Evolutionary conservation across 1,140 invertebrate species (phyloP).

Genomic region (Cephus cinctus): DNA sequence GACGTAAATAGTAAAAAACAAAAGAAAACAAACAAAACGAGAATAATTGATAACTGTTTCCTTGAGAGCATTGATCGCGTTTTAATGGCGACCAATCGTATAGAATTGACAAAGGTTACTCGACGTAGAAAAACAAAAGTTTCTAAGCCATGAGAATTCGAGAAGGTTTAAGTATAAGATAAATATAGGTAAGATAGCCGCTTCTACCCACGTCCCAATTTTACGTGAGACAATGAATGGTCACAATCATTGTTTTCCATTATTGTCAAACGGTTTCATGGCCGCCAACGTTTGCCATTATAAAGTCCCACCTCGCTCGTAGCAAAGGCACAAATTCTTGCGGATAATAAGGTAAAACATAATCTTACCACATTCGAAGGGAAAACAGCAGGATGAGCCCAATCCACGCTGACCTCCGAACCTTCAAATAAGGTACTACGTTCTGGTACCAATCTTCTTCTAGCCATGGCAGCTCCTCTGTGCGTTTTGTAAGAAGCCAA

Average conservation of each 20-base stretch:
- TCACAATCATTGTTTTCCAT: slow-evolving; percentile 32
- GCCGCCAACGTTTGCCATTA: slow-evolving; percentile 1
- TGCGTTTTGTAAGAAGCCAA: slow-evolving; percentile 71
- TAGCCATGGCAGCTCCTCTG: slow-evolving; percentile 67
- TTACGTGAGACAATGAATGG: slow-evolving; percentile 24
- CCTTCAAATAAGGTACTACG: slow-evolving; percentile 54
- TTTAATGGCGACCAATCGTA: too few relatives aligned
- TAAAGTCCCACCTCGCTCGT: too few relatives aligned
- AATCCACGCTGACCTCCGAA: slow-evolving; percentile 58
- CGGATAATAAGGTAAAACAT: neutral
- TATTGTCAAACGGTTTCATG: slow-evolving; percentile 21
- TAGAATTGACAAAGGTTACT: neutral
- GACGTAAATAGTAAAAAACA: neutral
- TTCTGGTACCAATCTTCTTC: slow-evolving; percentile 64
- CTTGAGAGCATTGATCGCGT: too few relatives aligned
- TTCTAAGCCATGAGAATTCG: neutral
- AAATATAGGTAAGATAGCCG: too few relatives aligned
- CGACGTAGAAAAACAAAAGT: neutral
- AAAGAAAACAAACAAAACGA: neutral
- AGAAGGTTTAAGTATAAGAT: neutral
- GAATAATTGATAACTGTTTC: too few relatives aligned
- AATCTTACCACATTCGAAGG: slow-evolving; percentile 41
- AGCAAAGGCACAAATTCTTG: too few relatives aligned
- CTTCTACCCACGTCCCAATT: slow-evolving; percentile 44
- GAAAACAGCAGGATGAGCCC: slow-evolving; percentile 61